phyloP scores from a whole-genome alignment of 37 sponge, comb jelly and placozoan genomes.

The Petrosia ficiformis region DNA sequence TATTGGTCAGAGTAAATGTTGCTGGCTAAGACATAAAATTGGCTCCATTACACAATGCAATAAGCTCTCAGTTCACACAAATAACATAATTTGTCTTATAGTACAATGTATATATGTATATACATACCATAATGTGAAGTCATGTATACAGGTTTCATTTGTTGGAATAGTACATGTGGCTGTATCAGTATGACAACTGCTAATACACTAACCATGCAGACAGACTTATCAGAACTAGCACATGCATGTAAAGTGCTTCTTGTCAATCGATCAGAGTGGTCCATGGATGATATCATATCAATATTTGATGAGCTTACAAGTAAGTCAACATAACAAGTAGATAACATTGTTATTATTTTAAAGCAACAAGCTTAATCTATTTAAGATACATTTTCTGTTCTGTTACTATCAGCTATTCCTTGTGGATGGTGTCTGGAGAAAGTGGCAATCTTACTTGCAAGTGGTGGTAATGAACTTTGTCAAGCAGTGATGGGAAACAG shows the following conservation, averaged over 20 bases:
- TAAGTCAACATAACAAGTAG: conserved; percentile 3
- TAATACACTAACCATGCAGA: too few species aligned
- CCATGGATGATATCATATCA: conserved; percentile 40
- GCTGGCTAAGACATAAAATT: too few species aligned
- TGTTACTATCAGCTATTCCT: conserved; percentile 20
- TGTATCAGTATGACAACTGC: too few species aligned
- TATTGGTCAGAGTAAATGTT: too few species aligned
- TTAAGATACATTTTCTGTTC: neutral
- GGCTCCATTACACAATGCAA: too few species aligned
- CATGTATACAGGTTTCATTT: too few species aligned
- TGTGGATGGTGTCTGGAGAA: conserved; percentile 63
- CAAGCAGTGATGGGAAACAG: conserved; percentile 35
- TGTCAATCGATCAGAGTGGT: conserved; percentile 15
- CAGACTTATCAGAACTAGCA: conserved; percentile 42
- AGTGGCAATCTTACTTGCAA: conserved; percentile 39
- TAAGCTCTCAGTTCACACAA: too few species aligned
- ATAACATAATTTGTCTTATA: too few species aligned
- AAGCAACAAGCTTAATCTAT: neutral
- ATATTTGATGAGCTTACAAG: conserved; percentile 54
- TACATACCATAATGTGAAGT: too few species aligned
- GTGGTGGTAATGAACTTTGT: conserved; percentile 24
- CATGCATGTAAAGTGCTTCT: conserved; percentile 22
- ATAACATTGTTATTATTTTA: neutral
- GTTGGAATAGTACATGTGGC: too few species aligned
- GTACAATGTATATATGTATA: too few species aligned